A percentile compares a stretch with the other conserved stretches of the same genome.
phyloP scores from a whole-genome alignment of 2,888 invertebrate species.

The Polydrusus tereticollis region DNA sequence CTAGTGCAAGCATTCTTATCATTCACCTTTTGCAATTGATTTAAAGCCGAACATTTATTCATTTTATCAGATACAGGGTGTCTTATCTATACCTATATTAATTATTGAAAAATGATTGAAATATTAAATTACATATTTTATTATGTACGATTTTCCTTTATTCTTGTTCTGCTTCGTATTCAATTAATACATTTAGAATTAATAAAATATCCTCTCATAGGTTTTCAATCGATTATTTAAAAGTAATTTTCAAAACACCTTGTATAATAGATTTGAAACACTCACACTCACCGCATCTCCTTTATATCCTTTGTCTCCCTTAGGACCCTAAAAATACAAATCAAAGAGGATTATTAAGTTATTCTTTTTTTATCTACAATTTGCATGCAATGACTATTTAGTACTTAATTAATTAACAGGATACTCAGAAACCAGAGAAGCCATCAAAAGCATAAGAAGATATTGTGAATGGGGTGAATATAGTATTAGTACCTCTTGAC shows the following conservation, averaged over 20 bases:
- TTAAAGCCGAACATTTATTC: too few relatives aligned
- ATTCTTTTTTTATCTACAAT: neutral
- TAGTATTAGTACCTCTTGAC: constrained; percentile 78
- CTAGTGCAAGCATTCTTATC: too few relatives aligned
- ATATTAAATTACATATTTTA: too few relatives aligned
- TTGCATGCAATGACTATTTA: neutral
- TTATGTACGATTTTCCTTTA: too few relatives aligned
- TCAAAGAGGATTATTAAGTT: neutral
- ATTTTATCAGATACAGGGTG: too few relatives aligned
- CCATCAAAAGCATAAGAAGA: constrained; percentile 15
- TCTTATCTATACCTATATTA: too few relatives aligned
- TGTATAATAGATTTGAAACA: neutral
- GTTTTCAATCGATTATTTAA: neutral
- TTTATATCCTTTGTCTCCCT: constrained; percentile 90
- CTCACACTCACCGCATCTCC: constrained; percentile 82
- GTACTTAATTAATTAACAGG: neutral
- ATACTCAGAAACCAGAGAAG: constrained; percentile 12
- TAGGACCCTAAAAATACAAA: constrained; percentile 78
- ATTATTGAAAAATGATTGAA: too few relatives aligned
- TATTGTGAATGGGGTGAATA: constrained; percentile 27
- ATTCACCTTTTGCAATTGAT: too few relatives aligned
- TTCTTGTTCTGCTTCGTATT: too few relatives aligned
- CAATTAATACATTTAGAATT: too few relatives aligned
- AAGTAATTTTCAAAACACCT: neutral
- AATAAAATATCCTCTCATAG: constrained; percentile 12